Conservation (phyloP, 2,888 invertebrate genomes). For the Brassicogethes aeneus region DNA sequence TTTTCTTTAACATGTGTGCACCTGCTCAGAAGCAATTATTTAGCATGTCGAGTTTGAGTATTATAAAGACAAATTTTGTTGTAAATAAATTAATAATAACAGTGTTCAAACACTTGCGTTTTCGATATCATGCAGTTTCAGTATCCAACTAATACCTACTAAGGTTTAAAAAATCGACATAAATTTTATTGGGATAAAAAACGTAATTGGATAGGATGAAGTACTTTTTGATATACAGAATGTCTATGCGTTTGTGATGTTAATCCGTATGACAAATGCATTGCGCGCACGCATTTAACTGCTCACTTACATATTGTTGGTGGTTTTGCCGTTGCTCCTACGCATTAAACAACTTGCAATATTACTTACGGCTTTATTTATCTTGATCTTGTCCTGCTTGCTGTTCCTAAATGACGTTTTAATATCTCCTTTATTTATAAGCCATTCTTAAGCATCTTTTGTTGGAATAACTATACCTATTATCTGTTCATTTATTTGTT, state of each 20-base stretch:
- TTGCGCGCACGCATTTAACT: slow-evolving; percentile 14
- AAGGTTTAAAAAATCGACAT: too few species aligned
- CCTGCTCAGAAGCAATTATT: too few species aligned
- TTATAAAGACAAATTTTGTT: too few species aligned
- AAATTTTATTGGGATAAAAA: too few species aligned
- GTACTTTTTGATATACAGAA: slow-evolving; percentile 10
- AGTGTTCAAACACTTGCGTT: too few species aligned
- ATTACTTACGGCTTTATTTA: background rate
- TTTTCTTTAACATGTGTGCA: too few species aligned
- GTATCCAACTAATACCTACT: too few species aligned
- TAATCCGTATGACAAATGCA: slow-evolving; percentile 19
- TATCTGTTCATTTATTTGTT: too few species aligned
- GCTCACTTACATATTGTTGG: slow-evolving; percentile 2
- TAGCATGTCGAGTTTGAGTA: too few species aligned
- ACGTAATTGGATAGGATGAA: slow-evolving; percentile 11
- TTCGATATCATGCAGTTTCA: too few species aligned
- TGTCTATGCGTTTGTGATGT: slow-evolving; percentile 17
- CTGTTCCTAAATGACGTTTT: background rate
- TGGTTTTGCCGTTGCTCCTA: background rate
- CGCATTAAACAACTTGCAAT: background rate
- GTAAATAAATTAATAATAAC: too few species aligned
- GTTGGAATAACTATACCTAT: too few species aligned
- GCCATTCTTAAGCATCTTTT: background rate
- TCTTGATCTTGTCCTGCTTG: background rate
- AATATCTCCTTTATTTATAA: background rate